Percentiles rank a stretch among this genome's conserved stretches.
Evolutionary conservation across 2,113 vertebrate genomes (phyloP).

Genomic region (Setophaga kirtlandii): DNA sequence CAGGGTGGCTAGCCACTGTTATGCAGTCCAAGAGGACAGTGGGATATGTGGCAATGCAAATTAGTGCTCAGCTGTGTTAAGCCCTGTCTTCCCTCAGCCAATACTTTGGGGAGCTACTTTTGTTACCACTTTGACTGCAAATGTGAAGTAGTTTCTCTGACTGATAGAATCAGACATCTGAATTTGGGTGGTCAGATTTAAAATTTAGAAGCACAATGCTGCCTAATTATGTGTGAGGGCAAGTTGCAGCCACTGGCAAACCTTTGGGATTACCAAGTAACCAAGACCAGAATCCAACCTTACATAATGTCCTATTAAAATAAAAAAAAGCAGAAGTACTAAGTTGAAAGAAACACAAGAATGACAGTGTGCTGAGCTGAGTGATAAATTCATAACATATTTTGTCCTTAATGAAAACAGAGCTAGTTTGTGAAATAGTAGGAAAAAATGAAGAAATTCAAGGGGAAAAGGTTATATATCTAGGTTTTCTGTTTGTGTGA

Average conservation of each 20-base stretch:
- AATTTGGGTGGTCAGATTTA: neutral
- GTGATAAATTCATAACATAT: neutral
- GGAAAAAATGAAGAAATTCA: neutral
- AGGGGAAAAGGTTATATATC: conserved; percentile 5
- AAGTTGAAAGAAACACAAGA: neutral
- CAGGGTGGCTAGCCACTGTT: neutral
- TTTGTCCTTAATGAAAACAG: conserved; percentile 8
- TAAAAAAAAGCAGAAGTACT: neutral
- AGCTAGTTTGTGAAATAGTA: conserved; percentile 2
- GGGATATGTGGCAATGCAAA: neutral
- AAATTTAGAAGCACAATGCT: neutral
- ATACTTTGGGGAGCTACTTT: neutral
- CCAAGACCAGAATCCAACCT: neutral
- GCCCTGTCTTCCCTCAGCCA: neutral
- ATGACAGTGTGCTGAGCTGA: neutral
- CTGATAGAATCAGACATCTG: neutral
- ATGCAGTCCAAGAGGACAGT: neutral
- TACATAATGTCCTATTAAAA: neutral
- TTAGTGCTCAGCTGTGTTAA: neutral
- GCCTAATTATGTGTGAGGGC: neutral
- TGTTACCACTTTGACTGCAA: neutral
- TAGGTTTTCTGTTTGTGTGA: neutral
- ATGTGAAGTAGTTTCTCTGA: neutral
- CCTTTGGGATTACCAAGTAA: neutral
- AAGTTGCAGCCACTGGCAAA: neutral